phyloP scores from a whole-genome alignment of 2,888 invertebrate genomes.

The Eupithecia dodoneata region DNA sequence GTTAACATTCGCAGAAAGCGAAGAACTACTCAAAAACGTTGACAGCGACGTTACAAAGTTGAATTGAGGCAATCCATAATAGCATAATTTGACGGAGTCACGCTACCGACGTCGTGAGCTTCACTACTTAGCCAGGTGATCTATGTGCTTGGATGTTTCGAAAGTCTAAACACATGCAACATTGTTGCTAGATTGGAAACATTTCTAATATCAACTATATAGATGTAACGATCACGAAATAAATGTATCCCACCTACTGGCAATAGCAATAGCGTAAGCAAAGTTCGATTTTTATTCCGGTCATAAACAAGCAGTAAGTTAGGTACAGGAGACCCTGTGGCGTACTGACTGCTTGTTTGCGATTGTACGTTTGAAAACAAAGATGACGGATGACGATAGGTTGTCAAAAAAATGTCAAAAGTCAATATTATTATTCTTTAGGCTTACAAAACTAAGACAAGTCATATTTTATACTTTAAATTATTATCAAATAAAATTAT shows the following conservation, averaged over 20 bases:
- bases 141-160: background rate
- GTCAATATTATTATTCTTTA: too few relatives aligned
- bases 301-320: too few relatives aligned
- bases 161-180: background rate
- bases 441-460: too few relatives aligned
- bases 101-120: slow-evolving; percentile 9
- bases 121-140: background rate
- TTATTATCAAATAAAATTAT: too few relatives aligned
- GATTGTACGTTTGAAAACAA: too few relatives aligned
- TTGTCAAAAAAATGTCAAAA: too few relatives aligned
- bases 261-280: too few relatives aligned
- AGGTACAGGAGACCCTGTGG: too few relatives aligned
- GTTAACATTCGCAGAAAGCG: background rate
- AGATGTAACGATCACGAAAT: background rate
- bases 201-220: background rate
- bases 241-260: background rate
- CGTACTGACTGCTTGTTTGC: too few relatives aligned
- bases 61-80: slow-evolving; percentile 4
- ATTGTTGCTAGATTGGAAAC: background rate
- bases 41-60: slow-evolving; percentile 8
- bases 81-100: slow-evolving; percentile 1
- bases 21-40: slow-evolving; percentile 8
- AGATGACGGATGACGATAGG: too few relatives aligned
- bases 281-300: too few relatives aligned
- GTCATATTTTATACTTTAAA: too few relatives aligned